Evolutionary conservation across 2,113 vertebrate genomes (phyloP), one percentile per base, ranked within the genome.

Genomic region (Ginglymostoma cirratum): DNA sequence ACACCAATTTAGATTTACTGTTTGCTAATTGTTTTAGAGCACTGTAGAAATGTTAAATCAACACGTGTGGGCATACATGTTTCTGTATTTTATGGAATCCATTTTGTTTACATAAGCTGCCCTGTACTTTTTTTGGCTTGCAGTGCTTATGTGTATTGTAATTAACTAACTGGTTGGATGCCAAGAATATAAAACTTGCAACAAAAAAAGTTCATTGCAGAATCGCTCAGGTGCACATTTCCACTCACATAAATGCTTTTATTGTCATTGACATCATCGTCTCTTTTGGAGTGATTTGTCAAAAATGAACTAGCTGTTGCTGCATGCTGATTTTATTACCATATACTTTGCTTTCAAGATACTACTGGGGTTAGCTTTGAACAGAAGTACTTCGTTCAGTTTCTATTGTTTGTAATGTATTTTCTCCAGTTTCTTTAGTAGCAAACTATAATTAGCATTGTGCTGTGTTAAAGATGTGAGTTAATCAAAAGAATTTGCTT

Each of bases 101-200:
- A 95, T 95, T 95, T 95, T 95, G 94, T 95, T 95, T 95, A 95
- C 67, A 95, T 95, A 95, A 52, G 69, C 27, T 72, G 24, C 67
- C 67, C 67, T 95, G 45, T 45, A 48, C 69, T 76, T 72, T 76
- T 87, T 90, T 30, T 38, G 70, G 69, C 94, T 30, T 72, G 94
- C 69, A 95, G 42, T 48, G 94, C 67, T 19, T 95, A 42, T 72
- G 42, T 95, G 94, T 52, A 95, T 70, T 97, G 5, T 96, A 92
- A 97, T 97, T 96, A 97, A 96, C 94, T 96, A 96, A 55, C 96
- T 96, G 96, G 97, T 96, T 69, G 96, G 96, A 96, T 96, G 96
- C 96, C 52, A 92, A 90, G 96, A 96, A 96, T 96, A 61, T 96
- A 94, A 96, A 96, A 96, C 96, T 96, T 97, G 61, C 96, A 95